Evolutionary conservation across 2,797 vertebrate species (phyloP).

Genomic region (Pangasius larnaudii): DNA sequence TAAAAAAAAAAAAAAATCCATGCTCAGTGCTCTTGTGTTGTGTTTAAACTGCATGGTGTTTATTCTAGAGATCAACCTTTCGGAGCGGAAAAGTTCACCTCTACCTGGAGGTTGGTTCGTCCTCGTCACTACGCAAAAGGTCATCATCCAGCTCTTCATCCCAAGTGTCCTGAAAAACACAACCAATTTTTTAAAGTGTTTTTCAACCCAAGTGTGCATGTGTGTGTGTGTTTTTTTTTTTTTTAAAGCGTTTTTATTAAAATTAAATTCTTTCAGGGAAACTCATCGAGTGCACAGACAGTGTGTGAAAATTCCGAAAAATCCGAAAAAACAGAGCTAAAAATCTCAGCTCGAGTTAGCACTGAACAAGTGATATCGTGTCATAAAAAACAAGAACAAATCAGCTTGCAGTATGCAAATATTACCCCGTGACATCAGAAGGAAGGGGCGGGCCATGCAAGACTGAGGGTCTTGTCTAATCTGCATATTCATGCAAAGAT

Average conservation of each 20-base stretch:
- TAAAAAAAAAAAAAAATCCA: not conserved
- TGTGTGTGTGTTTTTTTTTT: no score
- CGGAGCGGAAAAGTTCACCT: constrained; percentile 62
- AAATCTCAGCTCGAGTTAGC: not conserved
- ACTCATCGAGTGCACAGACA: not conserved
- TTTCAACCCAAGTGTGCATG: not conserved
- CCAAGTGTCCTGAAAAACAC: constrained; percentile 74
- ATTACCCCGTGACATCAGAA: not conserved
- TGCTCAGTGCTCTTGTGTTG: not conserved
- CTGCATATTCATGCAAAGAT: not conserved
- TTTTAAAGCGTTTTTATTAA: no score
- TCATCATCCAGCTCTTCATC: constrained; percentile 87
- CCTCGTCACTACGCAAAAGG: constrained; percentile 84
- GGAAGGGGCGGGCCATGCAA: not conserved
- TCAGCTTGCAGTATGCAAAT: not conserved
- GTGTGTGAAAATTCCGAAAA: not conserved
- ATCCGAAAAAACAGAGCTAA: not conserved
- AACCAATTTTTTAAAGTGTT: not conserved
- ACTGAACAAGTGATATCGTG: not conserved
- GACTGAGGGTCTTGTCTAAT: not conserved
- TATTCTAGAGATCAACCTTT: constrained; percentile 58
- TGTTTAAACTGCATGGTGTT: constrained; percentile 34
- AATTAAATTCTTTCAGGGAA: not conserved
- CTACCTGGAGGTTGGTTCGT: constrained; percentile 72
- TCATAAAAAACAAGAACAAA: not conserved